These are phyloP conservation scores for Xenopus tropicalis DNA, from an alignment of 2,113 vertebrate species.

Conservation along the genomic window UCB_Xtro_10.0 CM004444.2:32318001-32318500, in stretches of 20 bases:
- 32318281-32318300: constrained; percentile 22
- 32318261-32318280: background rate
- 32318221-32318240: too few relatives aligned
- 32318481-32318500: background rate
- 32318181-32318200: too few relatives aligned
- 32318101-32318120: too few relatives aligned
- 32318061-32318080: too few relatives aligned
- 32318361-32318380: background rate
- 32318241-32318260: background rate
- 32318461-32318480: background rate
- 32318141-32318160: too few relatives aligned
- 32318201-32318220: too few relatives aligned
- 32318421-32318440: background rate
- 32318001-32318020: too few relatives aligned
- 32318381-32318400: background rate
- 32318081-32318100: too few relatives aligned
- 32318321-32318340: constrained; percentile 8
- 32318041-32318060: too few relatives aligned
- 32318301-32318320: constrained; percentile 11
- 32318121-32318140: too few relatives aligned
- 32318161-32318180: too few relatives aligned
- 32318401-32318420: background rate
- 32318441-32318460: background rate
- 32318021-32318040: too few relatives aligned
- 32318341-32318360: constrained; percentile 5